Percentiles rank a stretch among this genome's conserved stretches.
These are phyloP conservation scores for Reticulitermes speratus DNA, from an alignment of 1,140 invertebrate genomes.

Conservation along the genomic window DNA sequence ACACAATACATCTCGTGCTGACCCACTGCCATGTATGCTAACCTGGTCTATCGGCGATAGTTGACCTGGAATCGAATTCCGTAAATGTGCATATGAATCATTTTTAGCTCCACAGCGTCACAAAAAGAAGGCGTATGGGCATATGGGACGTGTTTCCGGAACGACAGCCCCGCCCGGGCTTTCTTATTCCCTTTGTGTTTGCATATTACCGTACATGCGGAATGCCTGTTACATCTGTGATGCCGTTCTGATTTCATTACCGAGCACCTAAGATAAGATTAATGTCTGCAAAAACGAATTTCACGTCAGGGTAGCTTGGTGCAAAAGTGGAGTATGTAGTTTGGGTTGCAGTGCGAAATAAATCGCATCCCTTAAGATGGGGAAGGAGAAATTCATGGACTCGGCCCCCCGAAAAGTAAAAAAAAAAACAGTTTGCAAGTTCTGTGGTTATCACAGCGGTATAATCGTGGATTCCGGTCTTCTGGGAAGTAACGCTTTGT, in stretches of 20 bases:
- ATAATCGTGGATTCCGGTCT: too few relatives aligned
- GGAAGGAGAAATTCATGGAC: too few relatives aligned
- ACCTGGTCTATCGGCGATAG: background rate
- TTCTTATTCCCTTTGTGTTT: constrained; percentile 3
- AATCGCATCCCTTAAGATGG: too few relatives aligned
- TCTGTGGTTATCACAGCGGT: too few relatives aligned
- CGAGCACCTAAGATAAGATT: constrained; percentile 5
- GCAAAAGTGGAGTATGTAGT: background rate
- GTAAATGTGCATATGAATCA: background rate
- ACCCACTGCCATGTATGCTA: too few relatives aligned
- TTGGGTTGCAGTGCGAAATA: too few relatives aligned
- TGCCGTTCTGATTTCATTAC: background rate
- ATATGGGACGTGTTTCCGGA: background rate
- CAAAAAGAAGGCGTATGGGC: background rate
- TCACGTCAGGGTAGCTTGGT: background rate
- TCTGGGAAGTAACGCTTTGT: too few relatives aligned
- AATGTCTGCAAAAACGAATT: constrained; percentile 6
- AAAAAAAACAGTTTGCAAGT: too few relatives aligned
- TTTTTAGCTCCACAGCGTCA: background rate
- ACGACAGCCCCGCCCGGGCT: background rate
- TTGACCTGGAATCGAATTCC: background rate
- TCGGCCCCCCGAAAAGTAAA: too few relatives aligned
- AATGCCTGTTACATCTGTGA: background rate
- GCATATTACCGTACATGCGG: background rate
- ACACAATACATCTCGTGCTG: too few relatives aligned